phyloP scores from a whole-genome alignment of 2,888 invertebrate species.

The Melanchra persicariae region DNA sequence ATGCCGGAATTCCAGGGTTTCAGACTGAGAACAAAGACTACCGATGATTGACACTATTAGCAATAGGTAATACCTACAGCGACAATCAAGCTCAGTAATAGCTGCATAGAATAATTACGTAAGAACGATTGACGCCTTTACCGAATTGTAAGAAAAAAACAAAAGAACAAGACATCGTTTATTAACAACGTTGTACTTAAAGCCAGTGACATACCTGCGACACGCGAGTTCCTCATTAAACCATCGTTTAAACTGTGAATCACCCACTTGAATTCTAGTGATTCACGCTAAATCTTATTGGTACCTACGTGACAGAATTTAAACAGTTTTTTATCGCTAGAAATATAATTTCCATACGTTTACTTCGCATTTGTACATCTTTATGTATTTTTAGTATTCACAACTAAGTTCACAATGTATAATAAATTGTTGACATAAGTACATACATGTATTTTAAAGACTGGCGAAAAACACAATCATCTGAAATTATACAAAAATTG shows the following conservation, averaged over 20 bases:
- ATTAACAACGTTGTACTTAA: neutral
- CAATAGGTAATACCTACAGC: too few species aligned
- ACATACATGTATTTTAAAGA: neutral
- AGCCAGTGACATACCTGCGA: conserved; percentile 10
- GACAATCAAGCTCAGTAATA: too few species aligned
- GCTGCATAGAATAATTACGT: neutral
- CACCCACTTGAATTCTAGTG: conserved; percentile 47
- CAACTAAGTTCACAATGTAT: neutral
- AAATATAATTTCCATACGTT: neutral
- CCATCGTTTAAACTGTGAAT: conserved; percentile 34
- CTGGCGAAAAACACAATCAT: neutral
- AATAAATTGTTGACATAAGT: neutral
- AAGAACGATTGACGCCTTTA: neutral
- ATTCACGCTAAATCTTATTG: conserved; percentile 35
- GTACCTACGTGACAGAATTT: conserved; percentile 13
- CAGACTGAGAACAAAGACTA: too few species aligned
- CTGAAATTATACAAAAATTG: neutral
- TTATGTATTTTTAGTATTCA: neutral
- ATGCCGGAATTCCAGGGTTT: too few species aligned
- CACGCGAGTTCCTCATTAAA: conserved; percentile 53
- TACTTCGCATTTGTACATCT: neutral
- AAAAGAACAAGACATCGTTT: conserved; percentile 14
- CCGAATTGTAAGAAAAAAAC: conserved; percentile 6
- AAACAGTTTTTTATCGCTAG: conserved; percentile 16
- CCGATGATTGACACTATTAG: too few species aligned